Conservation (phyloP, 1,140 invertebrate genomes). For the Drosophila quadrilineata region DNA sequence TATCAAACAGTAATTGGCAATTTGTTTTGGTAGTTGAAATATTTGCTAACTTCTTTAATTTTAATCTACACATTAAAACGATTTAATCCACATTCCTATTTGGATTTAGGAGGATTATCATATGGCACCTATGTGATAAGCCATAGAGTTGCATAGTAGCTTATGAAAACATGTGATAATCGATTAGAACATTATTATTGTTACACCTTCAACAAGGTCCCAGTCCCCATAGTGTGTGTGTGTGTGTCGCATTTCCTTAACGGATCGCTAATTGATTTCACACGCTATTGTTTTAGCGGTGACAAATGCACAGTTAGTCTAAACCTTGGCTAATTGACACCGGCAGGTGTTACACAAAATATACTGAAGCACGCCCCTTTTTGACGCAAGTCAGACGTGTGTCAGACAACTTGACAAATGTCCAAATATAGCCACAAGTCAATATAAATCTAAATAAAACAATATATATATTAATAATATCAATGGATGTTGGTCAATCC, state of each 20-base stretch:
- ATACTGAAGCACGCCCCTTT: constrained; percentile 13
- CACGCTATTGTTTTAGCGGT: constrained; percentile 23
- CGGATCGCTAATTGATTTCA: constrained; percentile 27
- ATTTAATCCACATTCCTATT: background rate
- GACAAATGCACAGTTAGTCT: constrained; percentile 21
- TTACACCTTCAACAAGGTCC: constrained; percentile 10
- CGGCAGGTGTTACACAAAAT: background rate
- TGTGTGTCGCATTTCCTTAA: constrained; percentile 22
- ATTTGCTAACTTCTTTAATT: no score
- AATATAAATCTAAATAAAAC: constrained; percentile 10
- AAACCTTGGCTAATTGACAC: constrained; percentile 47
- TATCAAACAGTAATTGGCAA: no score
- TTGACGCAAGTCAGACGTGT: constrained; percentile 18
- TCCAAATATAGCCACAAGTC: background rate
- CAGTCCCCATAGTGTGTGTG: no score
- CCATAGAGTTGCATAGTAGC: background rate
- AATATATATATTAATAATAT: constrained; percentile 30
- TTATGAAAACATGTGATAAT: constrained; percentile 6
- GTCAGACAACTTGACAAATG: constrained; percentile 34
- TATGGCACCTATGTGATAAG: no score
- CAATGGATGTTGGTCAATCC: constrained; percentile 33
- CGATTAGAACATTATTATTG: constrained; percentile 2
- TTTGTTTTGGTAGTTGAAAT: no score
- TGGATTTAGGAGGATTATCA: background rate
- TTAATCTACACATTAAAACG: no score